Conservation (phyloP, 2,888 invertebrate species). For the Rhogogaster chlorosoma region DNA sequence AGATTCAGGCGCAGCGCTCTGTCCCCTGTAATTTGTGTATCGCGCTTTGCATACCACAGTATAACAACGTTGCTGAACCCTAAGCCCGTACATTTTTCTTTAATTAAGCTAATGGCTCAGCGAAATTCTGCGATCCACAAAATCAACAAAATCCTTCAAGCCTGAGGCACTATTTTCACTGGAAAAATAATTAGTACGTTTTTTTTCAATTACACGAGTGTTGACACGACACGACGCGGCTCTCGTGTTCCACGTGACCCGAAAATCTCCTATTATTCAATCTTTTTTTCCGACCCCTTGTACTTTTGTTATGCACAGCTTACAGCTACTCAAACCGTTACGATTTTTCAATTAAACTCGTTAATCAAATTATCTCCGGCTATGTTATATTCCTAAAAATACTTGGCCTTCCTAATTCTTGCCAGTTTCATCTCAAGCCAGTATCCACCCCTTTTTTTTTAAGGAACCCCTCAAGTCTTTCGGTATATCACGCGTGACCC, state of each 20-base stretch:
- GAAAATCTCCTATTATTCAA: background rate
- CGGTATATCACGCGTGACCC: background rate
- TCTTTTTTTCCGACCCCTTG: background rate
- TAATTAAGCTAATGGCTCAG: slow-evolving; percentile 17
- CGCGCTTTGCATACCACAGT: background rate
- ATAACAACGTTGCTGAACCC: background rate
- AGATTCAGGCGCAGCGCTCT: background rate
- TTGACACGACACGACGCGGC: background rate
- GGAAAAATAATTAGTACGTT: slow-evolving; percentile 8
- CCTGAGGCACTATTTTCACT: background rate
- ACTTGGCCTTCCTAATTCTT: background rate
- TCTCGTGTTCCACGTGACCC: background rate
- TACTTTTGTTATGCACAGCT: background rate
- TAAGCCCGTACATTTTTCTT: background rate
- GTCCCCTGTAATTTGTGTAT: slow-evolving; percentile 5
- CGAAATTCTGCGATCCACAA: background rate
- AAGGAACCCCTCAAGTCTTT: background rate
- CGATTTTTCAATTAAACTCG: background rate
- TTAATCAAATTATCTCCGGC: background rate
- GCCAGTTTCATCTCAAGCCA: background rate
- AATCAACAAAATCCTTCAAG: background rate
- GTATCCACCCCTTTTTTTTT: background rate
- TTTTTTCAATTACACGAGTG: background rate
- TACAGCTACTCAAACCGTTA: background rate
- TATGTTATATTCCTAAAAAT: background rate